A percentile compares a stretch with the other conserved stretches of the same genome.
Conservation (phyloP, 2,797 vertebrate species). For the Melanogrammus aeglefinus region DNA sequence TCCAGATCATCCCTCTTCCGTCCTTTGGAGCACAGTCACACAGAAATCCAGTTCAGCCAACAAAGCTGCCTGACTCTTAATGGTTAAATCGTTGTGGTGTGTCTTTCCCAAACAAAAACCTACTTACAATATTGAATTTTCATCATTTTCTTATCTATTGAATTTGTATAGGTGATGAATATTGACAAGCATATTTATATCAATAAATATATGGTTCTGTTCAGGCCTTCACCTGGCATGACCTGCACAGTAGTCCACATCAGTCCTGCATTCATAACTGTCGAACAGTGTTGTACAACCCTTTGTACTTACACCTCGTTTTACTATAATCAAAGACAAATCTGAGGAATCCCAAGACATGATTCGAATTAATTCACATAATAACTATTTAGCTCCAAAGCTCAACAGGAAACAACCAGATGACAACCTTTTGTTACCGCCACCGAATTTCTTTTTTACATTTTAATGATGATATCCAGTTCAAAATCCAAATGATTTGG, state of each 20-base stretch:
- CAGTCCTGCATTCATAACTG: background rate
- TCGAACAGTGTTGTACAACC: background rate
- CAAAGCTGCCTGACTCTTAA: background rate
- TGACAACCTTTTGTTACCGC: background rate
- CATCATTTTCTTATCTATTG: background rate
- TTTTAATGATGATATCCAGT: background rate
- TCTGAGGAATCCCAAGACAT: background rate
- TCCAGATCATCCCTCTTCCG: no score
- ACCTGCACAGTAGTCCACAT: background rate
- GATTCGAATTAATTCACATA: background rate
- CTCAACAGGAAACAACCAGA: background rate
- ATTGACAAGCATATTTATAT: background rate
- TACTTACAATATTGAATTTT: background rate
- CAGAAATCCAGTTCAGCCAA: background rate
- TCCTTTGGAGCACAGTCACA: no score
- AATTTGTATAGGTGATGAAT: background rate
- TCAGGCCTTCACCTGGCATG: background rate
- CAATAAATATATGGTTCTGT: background rate
- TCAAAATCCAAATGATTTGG: background rate
- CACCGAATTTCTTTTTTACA: background rate
- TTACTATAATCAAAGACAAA: background rate
- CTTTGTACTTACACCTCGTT: background rate
- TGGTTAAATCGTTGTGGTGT: background rate
- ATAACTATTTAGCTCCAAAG: background rate
- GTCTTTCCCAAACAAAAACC: background rate